Evolutionary conservation across 2,113 vertebrate species (phyloP), one percentile per base, ranked within the genome.

Genomic region (Regulus satrapa): DNA sequence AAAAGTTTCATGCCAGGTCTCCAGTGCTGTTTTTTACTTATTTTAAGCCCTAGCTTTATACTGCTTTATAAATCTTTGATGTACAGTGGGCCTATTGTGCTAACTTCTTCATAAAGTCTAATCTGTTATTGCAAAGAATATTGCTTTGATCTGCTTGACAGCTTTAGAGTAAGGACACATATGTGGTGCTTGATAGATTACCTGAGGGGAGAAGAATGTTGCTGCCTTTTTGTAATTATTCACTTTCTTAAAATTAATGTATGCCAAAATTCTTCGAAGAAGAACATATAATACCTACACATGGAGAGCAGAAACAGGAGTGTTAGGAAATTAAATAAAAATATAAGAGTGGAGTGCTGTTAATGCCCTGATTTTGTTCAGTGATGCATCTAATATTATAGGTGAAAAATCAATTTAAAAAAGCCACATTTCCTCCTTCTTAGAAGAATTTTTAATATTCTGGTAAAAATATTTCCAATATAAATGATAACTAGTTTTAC

Each of bases 101-200:
- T 43, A 71, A 69, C 38, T 89, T 92, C 77, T 94, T 97, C 85
- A 83, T 85, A 89, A 95, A 88, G 67, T 71, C 49, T 82, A 68
- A 61, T 85, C 77, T 89, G 28, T 95, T 95, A 88, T 73, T 92
- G 72, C 78, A 76, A 66, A 95, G 78, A 93, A 73, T 94, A 88
- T 89, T 85, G 71, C 96, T 97, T 97, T 97, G 95, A 97, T 97
- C 94, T 96, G 24, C 89, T 83, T 92, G 95, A 92, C 94, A 95
- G 92, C 52, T 91, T 95, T 95, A 59, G 74, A 88, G 32, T 85
- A 82, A 68, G 92, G 85, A 94, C 78, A 66, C 92, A 89, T 92
- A 89, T 95, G 89, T 95, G 89, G 59, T 77, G 34, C 79, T 91
- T 96, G 95, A 97, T 93, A 88, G 84, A 97, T 96, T 83, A 95